Base-by-base conservation (phyloP, 2,888 invertebrate genomes). In the Chrysodeixis includens region DNA sequence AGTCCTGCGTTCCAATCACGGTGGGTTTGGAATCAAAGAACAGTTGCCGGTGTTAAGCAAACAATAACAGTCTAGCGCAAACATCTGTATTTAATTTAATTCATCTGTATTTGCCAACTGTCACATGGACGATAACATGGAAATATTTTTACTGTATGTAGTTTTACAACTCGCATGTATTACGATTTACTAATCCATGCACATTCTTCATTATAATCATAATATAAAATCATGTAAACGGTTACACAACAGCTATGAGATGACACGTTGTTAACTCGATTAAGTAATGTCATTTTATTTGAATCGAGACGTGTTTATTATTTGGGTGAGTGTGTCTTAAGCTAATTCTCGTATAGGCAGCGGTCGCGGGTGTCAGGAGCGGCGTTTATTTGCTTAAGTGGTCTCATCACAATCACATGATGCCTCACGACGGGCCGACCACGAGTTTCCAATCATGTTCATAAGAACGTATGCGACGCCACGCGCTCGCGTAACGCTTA, bases 331-430 rank as follows among this genome's bases (percentile, higher is more conserved):
- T 83, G 78, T 72, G 78, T 81, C 83, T 90, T 88, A 90, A 89
- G 87, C 85, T 87, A 85, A 83, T 85, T 85, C 83, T 78, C 79
- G 82, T 32, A 81, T 85, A 84, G 86, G 85, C 83, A 86, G 83
- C 80, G 83, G 87, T 82, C 79, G 84, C 79, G 86, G 63, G 71
- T 75, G 78, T 76, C 71, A 80, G 56, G 58, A 60, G 68, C 55
- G 60, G 65, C 88, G 86, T 92, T 93, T 92, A 94, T 94, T 94
- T 91, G 92, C 91, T 94, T 92, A 94, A 94, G 93, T 94, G 94
- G 94, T 84, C 89, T 90, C 92, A 93, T 93, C 88, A 90, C 90
- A 90, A 88, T 94, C 94, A 94, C 93, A 93, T 94, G 94, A 94
- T 86, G 84, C 83, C 89, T 91, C 89, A 91, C 91, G 90, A 91